phyloP scores from a whole-genome alignment of 2,113 vertebrate species.

The Festucalex cinctus region DNA sequence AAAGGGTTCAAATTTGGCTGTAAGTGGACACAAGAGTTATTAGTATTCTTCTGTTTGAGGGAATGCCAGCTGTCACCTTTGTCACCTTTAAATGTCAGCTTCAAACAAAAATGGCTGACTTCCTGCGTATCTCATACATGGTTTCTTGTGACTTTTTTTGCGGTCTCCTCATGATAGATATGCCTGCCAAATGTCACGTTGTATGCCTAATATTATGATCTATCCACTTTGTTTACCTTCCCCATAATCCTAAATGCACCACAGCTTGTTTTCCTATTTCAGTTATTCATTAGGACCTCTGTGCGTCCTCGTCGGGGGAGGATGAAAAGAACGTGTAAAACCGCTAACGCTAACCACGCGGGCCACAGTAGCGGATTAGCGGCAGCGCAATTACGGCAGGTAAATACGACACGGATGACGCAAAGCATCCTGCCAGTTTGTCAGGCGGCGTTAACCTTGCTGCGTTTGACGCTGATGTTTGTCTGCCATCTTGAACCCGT shows the following conservation, averaged over 20 bases:
- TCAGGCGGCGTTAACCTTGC: conserved; percentile 73
- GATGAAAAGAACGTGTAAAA: conserved; percentile 27
- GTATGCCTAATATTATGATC: not conserved
- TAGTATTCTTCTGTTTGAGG: no score
- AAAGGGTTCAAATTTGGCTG: no score
- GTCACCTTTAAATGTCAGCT: not conserved
- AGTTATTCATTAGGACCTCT: conserved; percentile 51
- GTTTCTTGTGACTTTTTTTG: not conserved
- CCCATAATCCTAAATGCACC: conserved; percentile 22
- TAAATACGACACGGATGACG: conserved; percentile 68
- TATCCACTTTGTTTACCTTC: not conserved
- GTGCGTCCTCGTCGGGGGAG: conserved; percentile 25
- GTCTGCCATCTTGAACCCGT: conserved; percentile 59
- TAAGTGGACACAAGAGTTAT: no score
- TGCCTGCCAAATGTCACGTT: not conserved
- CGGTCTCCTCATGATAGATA: not conserved
- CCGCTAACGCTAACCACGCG: conserved; percentile 37
- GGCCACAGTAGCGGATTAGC: conserved; percentile 63
- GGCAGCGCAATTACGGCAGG: conserved; percentile 68
- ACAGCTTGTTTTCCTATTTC: conserved; percentile 33
- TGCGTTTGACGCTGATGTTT: conserved; percentile 63
- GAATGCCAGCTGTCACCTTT: no score
- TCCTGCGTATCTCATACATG: not conserved
- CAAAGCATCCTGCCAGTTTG: conserved; percentile 57
- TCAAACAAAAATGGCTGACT: not conserved